phyloP scores from a whole-genome alignment of 2,797 vertebrate species.

The Huso huso region DNA sequence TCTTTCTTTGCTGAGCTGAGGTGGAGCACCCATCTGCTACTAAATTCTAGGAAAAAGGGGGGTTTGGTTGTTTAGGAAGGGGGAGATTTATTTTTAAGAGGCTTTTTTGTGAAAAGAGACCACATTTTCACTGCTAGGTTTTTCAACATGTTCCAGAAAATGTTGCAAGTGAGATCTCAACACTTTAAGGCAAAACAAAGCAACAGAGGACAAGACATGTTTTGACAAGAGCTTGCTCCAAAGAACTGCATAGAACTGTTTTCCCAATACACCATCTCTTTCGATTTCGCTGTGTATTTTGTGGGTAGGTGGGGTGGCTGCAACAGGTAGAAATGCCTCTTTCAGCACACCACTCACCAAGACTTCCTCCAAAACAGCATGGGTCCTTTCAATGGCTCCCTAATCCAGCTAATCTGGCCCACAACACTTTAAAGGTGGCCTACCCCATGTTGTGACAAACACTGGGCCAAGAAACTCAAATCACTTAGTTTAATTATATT shows the following conservation, averaged over 20 bases:
- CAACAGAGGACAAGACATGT: conserved; percentile 40
- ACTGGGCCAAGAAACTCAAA: conserved; percentile 10
- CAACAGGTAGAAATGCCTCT: conserved; percentile 71
- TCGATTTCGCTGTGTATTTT: conserved; percentile 11
- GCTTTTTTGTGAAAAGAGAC: conserved; percentile 21
- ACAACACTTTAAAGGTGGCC: conserved; percentile 86
- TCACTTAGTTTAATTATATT: conserved; percentile 25
- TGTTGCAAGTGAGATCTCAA: neutral
- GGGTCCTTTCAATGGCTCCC: conserved; percentile 77
- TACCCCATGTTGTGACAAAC: conserved; percentile 37
- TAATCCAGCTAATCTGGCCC: conserved; percentile 94
- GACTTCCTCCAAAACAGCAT: conserved; percentile 81
- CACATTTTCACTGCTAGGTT: conserved; percentile 31
- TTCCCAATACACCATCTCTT: neutral
- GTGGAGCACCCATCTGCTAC: conserved; percentile 37
- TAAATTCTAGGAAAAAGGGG: conserved; percentile 18
- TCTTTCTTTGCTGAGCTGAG: conserved; percentile 26
- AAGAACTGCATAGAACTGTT: neutral
- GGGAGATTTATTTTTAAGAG: conserved; percentile 31
- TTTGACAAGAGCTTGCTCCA: conserved; percentile 41
- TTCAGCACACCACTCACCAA: conserved; percentile 67
- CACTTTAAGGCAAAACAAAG: conserved; percentile 26
- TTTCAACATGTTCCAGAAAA: conserved; percentile 28
- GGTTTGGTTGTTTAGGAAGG: conserved; percentile 25
- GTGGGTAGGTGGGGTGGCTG: conserved; percentile 32